Conservation (phyloP, 1,140 invertebrate genomes). For the Tribolium castaneum region DNA sequence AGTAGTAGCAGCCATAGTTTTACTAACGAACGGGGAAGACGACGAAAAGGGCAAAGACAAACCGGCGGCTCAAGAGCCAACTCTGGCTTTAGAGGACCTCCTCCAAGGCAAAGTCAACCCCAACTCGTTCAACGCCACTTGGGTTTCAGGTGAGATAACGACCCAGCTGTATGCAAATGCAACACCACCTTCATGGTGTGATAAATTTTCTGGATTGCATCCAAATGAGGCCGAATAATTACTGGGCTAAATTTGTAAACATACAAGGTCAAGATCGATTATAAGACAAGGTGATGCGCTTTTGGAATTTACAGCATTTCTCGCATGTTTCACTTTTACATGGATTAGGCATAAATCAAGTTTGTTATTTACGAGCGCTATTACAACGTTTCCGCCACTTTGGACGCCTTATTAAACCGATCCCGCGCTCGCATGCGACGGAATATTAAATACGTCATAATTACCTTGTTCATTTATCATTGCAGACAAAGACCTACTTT, state of each 20-base stretch:
- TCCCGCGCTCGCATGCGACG: not conserved
- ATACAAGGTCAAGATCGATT: constrained; percentile 52
- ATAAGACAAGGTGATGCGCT: constrained; percentile 20
- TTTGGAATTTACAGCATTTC: not conserved
- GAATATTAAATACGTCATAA: constrained; percentile 22
- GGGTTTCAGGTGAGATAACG: constrained; percentile 64
- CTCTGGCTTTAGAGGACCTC: constrained; percentile 64
- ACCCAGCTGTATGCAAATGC: too few species aligned
- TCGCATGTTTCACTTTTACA: not conserved
- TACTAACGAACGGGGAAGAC: constrained; percentile 50
- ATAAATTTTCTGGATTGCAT: constrained; percentile 39
- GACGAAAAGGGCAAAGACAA: constrained; percentile 28
- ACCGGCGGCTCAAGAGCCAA: constrained; percentile 31
- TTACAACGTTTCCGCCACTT: not conserved
- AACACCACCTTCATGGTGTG: not conserved
- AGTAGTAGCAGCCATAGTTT: constrained; percentile 55
- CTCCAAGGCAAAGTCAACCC: constrained; percentile 64
- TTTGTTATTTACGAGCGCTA: not conserved
- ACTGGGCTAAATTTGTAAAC: constrained; percentile 58
- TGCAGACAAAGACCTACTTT: constrained; percentile 65
- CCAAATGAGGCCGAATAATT: constrained; percentile 54
- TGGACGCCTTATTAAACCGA: constrained; percentile 1
- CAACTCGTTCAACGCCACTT: constrained; percentile 67
- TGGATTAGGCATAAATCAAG: not conserved
- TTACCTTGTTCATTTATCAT: constrained; percentile 57